Evolutionary conservation across 2,113 vertebrate species (phyloP).

Genomic region (Climacteris rufus): DNA sequence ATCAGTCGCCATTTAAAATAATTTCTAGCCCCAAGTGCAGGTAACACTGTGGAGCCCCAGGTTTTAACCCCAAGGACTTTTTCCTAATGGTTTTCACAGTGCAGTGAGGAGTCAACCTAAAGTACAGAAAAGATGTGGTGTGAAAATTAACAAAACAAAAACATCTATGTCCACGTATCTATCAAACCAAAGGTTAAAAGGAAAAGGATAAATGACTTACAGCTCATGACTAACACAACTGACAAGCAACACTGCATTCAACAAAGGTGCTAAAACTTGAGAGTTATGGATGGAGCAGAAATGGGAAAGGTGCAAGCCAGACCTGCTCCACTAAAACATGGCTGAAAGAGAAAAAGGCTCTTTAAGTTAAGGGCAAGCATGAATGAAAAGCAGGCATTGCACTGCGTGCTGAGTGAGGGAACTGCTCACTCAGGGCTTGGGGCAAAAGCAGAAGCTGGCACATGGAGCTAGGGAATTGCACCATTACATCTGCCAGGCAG

Average conservation of each 20-base stretch:
- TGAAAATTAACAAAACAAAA: constrained; percentile 75
- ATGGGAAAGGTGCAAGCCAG: constrained; percentile 53
- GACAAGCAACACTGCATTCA: constrained; percentile 33
- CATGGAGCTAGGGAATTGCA: background rate
- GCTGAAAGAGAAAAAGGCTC: constrained; percentile 39
- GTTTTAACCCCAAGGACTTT: constrained; percentile 78
- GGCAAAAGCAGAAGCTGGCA: background rate
- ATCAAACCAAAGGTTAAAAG: constrained; percentile 37
- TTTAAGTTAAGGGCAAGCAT: background rate
- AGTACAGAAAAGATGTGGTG: constrained; percentile 80
- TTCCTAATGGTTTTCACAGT: constrained; percentile 78
- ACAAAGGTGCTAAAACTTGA: constrained; percentile 40
- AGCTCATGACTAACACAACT: constrained; percentile 17
- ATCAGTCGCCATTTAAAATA: constrained; percentile 80
- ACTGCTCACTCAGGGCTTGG: background rate
- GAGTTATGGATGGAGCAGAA: constrained; percentile 10
- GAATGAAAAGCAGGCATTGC: background rate
- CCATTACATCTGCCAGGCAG: background rate
- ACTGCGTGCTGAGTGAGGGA: background rate
- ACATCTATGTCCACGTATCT: constrained; percentile 23
- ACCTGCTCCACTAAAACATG: background rate
- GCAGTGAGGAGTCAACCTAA: constrained; percentile 78
- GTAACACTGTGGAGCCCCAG: constrained; percentile 76
- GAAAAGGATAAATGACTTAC: constrained; percentile 39
- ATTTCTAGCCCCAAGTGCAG: constrained; percentile 76